Evolutionary conservation across 2,113 vertebrate genomes (phyloP), one percentile per base, ranked within the genome.

Genomic region (Cairina moschata): DNA sequence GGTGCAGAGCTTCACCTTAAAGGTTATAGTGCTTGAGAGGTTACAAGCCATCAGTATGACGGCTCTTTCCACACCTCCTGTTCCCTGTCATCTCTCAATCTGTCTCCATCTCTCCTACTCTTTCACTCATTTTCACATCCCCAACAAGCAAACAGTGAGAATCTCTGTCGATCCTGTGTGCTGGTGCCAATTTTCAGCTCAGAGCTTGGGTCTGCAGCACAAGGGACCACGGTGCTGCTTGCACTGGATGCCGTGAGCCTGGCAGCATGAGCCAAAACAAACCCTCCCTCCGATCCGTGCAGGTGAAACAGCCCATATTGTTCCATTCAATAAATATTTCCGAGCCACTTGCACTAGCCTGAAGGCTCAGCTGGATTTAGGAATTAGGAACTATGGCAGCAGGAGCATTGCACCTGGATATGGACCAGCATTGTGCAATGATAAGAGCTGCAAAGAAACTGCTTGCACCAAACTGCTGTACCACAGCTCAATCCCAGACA

Each of bases 401-500:
- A 81, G 74, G 58, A 40, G 42, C 4, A 13, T 29, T 40, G 48
- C 29, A 23, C 13, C 28, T 2, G 0, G 40, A 15, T 1, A 0
- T 18, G 52, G 58, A 22, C 15, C 84, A 44, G 44, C 74, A 66
- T 13, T 10, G 2, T 8, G 29, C 28, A 4, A 12, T 20, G 17
- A 25, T 4, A 36, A 55, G 9, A 8, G 29, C 34, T 73, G 65
- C 40, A 82, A 15, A 69, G 32, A 31, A 48, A 34, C 6, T 29
- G 44, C 32, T 42, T 11, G 66, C 34, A 58, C 38, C 44, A 28
- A 34, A 28, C 25, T 5, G 29, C 38, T 13, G 17, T 6, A 7
- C 26, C 63, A 17, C 9, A 4, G n/a, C n/a, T 62, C 0, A 0
- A 11, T 7, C 23, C 44, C 48, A 48, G 56, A 6, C 1, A 1